Conservation (phyloP, 2,113 vertebrate species). For the Anseranas semipalmata region DNA sequence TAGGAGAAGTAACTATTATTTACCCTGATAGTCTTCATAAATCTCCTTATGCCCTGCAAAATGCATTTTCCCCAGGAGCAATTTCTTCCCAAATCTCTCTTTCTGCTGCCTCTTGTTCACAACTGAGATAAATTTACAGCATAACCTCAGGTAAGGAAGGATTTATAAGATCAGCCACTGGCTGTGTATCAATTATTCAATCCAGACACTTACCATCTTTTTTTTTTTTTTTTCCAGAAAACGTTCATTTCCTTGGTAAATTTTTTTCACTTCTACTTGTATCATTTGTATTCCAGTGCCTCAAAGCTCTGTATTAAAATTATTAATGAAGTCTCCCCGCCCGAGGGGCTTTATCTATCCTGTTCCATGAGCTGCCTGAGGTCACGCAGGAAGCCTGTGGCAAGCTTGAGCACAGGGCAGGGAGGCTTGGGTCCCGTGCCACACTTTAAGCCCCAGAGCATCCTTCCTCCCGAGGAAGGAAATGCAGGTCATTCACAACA, state of each 20-base stretch:
- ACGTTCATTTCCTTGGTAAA: not conserved
- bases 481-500: not conserved
- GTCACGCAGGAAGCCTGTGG: not conserved
- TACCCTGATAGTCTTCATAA: not conserved
- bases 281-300: not conserved
- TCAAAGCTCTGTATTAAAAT: not conserved
- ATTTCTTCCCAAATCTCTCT: not conserved
- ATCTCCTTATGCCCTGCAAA: not conserved
- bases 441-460: not conserved
- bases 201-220: not conserved
- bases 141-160: not conserved
- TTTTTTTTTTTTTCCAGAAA: not conserved
- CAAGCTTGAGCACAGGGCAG: not conserved
- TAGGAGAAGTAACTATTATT: not conserved
- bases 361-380: rapidly evolving
- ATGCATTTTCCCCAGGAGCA: not conserved
- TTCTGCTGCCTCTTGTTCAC: not conserved
- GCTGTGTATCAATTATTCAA: not conserved
- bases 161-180: not conserved
- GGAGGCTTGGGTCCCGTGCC: not conserved
- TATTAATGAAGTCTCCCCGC: not conserved
- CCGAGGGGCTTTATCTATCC: not conserved
- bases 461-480: not conserved
- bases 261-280: not conserved
- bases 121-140: not conserved